These are phyloP conservation scores for Spilosoma lubricipeda DNA, from an alignment of 2,888 invertebrate species.

Conservation along the genomic window DNA sequence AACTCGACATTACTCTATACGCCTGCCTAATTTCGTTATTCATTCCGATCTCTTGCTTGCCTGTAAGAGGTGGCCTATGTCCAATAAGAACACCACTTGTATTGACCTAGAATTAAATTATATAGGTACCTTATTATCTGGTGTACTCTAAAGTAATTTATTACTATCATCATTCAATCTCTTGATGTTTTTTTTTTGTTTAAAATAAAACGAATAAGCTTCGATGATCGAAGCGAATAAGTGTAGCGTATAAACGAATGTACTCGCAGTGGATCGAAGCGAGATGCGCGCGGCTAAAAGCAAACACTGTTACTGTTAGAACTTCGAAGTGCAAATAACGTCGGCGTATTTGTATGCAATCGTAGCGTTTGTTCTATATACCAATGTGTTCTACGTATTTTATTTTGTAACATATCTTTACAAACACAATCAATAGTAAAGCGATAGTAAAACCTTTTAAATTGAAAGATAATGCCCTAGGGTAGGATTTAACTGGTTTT, in stretches of 20 bases:
- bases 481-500: too few species aligned
- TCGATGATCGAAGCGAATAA: conserved; percentile 11
- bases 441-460: not conserved
- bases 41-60: too few species aligned
- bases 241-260: conserved; percentile 9
- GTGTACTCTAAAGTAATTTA: too few species aligned
- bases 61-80: too few species aligned
- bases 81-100: not conserved
- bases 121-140: too few species aligned
- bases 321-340: conserved; percentile 23
- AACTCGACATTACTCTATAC: too few species aligned
- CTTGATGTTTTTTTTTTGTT: conserved; percentile 4
- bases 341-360: conserved; percentile 22
- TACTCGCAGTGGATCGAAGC: conserved; percentile 15
- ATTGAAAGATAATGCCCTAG: too few species aligned
- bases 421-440: not conserved
- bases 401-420: not conserved
- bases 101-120: too few species aligned
- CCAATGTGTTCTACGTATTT: not conserved
- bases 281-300: conserved; percentile 11
- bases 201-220: conserved; percentile 7
- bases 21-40: too few species aligned
- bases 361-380: conserved; percentile 13
- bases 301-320: conserved; percentile 26
- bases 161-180: too few species aligned